Base-by-base conservation (phyloP, 2,888 invertebrate species). In the Epinotia ramella region DNA sequence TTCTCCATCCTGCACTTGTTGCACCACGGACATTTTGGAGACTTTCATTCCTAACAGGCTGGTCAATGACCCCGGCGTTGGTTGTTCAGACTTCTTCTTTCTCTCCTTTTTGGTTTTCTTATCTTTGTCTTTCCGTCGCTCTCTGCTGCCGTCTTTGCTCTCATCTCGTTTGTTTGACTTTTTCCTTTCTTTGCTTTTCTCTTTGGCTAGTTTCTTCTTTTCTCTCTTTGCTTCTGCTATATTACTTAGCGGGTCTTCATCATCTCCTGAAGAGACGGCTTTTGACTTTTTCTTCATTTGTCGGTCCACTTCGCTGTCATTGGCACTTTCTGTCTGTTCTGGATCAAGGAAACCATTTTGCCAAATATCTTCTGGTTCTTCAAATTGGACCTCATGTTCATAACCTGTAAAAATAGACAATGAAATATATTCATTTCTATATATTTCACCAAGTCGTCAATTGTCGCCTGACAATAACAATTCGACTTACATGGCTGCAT, bases 381-480 rank as follows among this genome's bases (percentile, higher is more conserved):
- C 91, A 6, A 88, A 81, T 78, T 92, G 92, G 53, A 94, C 88
- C 66, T 92, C 86, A 77, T 94, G 94, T 81, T 95, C 95, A 76
- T 95, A 95, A 76, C 95, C 95, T 95, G 84, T 44, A 40, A 60
- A 24, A 44, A 56, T 28, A 16, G 5, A 24, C 13, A 24, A 18
- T 5, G 0, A 44, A 40, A 20, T 33, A 33, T 33, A 33, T 33
- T 33, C 28, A 28, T 33, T 33, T 33, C 7, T 33, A 33, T 33
- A 33, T 33, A 33, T 6, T 28, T 28, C 24, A 28, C 24, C 24
- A 28, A 28, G 3, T 28, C 24, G 24, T 2, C 24, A 28, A 28
- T 3, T 28, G 3, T 28, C 24, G 24, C 24, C 24, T 28, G 24
- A 28, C 24, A 28, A 3, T 28, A 3, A 28, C 24, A 28, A 28